Conservation (phyloP, 2,888 invertebrate genomes). For the Cinara cedri region DNA sequence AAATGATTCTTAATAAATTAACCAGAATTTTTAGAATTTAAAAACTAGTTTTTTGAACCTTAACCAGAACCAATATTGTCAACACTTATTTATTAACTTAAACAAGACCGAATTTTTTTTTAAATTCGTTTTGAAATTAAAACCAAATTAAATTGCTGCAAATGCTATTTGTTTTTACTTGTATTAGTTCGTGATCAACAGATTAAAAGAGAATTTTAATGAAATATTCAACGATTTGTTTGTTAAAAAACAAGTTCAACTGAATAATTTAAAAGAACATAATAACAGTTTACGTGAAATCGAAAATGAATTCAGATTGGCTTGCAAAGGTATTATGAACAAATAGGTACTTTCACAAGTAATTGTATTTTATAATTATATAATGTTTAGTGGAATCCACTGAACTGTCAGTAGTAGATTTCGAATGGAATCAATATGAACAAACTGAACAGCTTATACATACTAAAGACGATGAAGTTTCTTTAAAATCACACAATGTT, state of each 20-base stretch:
- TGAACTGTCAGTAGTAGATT: slow-evolving; percentile 64
- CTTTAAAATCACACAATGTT: slow-evolving; percentile 62
- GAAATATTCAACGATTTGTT: slow-evolving; percentile 73
- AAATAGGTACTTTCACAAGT: neutral
- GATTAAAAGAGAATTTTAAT: slow-evolving; percentile 68
- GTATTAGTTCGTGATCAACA: slow-evolving; percentile 28
- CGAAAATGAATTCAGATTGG: slow-evolving; percentile 62
- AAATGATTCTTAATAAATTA: too few species aligned
- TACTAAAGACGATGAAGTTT: slow-evolving; percentile 68
- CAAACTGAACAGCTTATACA: slow-evolving; percentile 69
- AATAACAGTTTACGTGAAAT: slow-evolving; percentile 74
- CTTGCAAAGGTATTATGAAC: slow-evolving; percentile 58
- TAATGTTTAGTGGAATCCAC: slow-evolving; percentile 52
- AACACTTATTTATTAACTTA: too few species aligned
- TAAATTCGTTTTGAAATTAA: too few species aligned
- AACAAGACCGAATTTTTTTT: too few species aligned
- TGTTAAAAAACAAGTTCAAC: slow-evolving; percentile 71
- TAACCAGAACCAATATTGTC: too few species aligned
- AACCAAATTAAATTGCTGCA: too few species aligned
- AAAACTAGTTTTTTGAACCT: too few species aligned
- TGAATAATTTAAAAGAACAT: slow-evolving; percentile 70
- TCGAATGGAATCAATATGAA: slow-evolving; percentile 71
- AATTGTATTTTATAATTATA: neutral
- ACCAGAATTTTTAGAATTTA: too few species aligned
- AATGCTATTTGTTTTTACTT: slow-evolving; percentile 5